A percentile compares a stretch with the other conserved stretches of the same genome.
Evolutionary conservation across 2,888 invertebrate genomes (phyloP).

Genomic region (Lordiphosa fenestrarum): DNA sequence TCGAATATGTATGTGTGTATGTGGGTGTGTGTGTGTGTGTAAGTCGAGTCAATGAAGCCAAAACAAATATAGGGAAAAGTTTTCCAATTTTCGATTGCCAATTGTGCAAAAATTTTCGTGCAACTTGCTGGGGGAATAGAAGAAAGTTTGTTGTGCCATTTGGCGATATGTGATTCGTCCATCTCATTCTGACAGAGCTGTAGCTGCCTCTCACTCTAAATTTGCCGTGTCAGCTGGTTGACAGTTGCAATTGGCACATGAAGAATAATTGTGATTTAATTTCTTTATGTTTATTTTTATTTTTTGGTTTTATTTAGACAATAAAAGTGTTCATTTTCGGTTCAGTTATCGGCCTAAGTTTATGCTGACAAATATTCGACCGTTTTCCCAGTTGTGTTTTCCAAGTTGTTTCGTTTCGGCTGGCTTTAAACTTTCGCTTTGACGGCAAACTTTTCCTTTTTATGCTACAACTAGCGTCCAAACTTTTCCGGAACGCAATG

Average conservation of each 20-base stretch:
- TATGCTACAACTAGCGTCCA: slow-evolving; percentile 54
- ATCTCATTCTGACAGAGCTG: slow-evolving; percentile 18
- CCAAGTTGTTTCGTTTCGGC: slow-evolving; percentile 24
- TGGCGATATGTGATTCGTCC: slow-evolving; percentile 35
- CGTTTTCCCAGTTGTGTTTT: slow-evolving; percentile 5
- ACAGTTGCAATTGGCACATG: slow-evolving; percentile 1
- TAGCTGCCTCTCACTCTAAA: slow-evolving; percentile 9
- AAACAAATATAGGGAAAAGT: slow-evolving; percentile 72
- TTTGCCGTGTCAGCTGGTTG: slow-evolving; percentile 1
- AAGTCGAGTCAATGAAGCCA: slow-evolving; percentile 70
- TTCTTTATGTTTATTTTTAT: slow-evolving; percentile 1
- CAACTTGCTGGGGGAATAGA: slow-evolving; percentile 64
- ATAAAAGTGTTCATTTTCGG: slow-evolving; percentile 3
- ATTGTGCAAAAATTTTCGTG: slow-evolving; percentile 66
- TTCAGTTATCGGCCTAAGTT: slow-evolving; percentile 21
- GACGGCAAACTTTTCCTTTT: slow-evolving; percentile 68
- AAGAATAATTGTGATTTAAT: slow-evolving; percentile 16
- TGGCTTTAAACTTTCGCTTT: slow-evolving; percentile 67
- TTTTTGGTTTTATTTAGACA: slow-evolving; percentile 12
- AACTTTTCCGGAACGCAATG: slow-evolving; percentile 55
- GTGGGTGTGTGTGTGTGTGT: slow-evolving; percentile 18
- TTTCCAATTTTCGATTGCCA: slow-evolving; percentile 74
- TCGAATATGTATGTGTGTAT: slow-evolving; percentile 7
- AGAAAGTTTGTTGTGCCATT: slow-evolving; percentile 65
- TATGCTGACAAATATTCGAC: slow-evolving; percentile 34